Evolutionary conservation across 2,797 vertebrate species (phyloP), one percentile per base, ranked within the genome.

Genomic region (Karalla daura): DNA sequence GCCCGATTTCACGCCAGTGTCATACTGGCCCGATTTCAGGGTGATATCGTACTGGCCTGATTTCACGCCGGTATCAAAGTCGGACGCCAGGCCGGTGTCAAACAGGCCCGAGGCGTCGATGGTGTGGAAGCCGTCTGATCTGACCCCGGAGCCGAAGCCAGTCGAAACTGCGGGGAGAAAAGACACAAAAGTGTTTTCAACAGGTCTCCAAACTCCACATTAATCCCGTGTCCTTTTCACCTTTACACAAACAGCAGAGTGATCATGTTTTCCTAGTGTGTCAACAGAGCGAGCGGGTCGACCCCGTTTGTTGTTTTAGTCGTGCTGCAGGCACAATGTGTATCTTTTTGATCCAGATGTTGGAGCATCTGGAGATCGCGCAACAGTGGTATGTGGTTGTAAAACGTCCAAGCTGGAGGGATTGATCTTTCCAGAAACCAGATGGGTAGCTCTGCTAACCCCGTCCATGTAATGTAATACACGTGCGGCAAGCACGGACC

Each of bases 71-170:
- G 88, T 32, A 2, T 76, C 69, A 21, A 45, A 83, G 14, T 24
- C 64, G 1, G 69, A 51, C 32, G 46, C 64, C 40, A 76, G 4
- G 6, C 39, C 37, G 0, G 27, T 27, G 9, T 70, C 65, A 50
- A 96, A 98, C 30, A 94, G 92, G n/a, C 94, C 92, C 0, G 94
- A 92, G 23, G 73, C 43, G 0, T 84, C 74, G 10, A 84, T 81
- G 28, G 76, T 77, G 36, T 77, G 56, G 50, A 87, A 89, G 20
- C 71, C 68, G 2, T 24, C 66, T 37, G 86, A 60, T 50, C 75
- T 80, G 28, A 64, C 58, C 21, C 77, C 81, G 32, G 76, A 54
- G 15, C 67, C 78, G 68, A 73, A 80, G 25, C 76, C 61, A 17
- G 80, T 61, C 9, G 79, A 67, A 46, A 66, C 87, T 90, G 75